Evolutionary conservation across 2,888 invertebrate species (phyloP).

Genomic region (Drosophila peninsularis): DNA sequence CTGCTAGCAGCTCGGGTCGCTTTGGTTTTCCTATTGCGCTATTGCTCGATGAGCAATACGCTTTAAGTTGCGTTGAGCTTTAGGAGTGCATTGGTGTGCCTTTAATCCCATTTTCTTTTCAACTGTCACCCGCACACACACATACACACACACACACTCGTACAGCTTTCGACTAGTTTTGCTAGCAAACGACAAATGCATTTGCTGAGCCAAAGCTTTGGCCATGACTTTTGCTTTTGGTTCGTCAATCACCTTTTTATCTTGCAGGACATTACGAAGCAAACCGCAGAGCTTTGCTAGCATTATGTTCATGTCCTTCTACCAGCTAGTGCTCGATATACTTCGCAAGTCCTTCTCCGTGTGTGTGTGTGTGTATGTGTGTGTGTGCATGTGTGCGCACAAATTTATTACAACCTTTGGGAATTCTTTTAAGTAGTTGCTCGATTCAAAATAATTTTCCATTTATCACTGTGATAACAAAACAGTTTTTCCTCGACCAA

Average conservation of each 20-base stretch:
- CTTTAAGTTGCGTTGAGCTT: slow-evolving; percentile 9
- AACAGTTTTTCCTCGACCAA: slow-evolving; percentile 65
- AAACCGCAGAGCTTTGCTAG: slow-evolving; percentile 53
- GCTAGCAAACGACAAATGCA: slow-evolving; percentile 62
- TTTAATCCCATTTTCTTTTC: slow-evolving; percentile 17
- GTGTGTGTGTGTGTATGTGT: slow-evolving; percentile 18
- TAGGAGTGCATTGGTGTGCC: slow-evolving; percentile 32
- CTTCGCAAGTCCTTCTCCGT: slow-evolving; percentile 7
- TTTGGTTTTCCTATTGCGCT: background rate
- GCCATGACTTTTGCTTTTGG: slow-evolving; percentile 78
- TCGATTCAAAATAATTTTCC: slow-evolving; percentile 81
- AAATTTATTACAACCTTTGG: slow-evolving; percentile 83
- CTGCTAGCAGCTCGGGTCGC: background rate
- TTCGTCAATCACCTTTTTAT: slow-evolving; percentile 79
- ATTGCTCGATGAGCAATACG: background rate
- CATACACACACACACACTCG: background rate
- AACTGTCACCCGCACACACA: slow-evolving; percentile 2
- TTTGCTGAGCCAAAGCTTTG: slow-evolving; percentile 67
- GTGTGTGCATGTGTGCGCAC: slow-evolving; percentile 46
- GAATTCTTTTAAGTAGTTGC: slow-evolving; percentile 82
- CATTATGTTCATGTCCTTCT: slow-evolving; percentile 60
- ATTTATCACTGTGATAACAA: slow-evolving; percentile 82
- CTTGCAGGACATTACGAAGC: slow-evolving; percentile 73
- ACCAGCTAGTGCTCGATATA: slow-evolving; percentile 16
- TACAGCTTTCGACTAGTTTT: slow-evolving; percentile 19